Conservation (phyloP, 2,797 vertebrate genomes). For the Momotus momota region DNA sequence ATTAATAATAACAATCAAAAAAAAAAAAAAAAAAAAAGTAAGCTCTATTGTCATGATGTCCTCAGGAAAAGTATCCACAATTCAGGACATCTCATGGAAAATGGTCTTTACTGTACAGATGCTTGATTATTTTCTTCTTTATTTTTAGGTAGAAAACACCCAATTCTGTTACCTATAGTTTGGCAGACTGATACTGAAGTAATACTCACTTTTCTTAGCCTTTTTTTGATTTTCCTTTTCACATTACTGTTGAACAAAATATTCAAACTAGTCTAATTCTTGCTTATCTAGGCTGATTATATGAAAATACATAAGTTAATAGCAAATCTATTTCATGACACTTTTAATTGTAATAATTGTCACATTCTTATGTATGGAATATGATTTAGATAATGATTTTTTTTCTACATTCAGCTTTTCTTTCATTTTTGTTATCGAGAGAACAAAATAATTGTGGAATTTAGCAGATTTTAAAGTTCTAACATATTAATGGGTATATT, state of each 20-base stretch:
- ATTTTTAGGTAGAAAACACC: not conserved
- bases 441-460: not conserved
- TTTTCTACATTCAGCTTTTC: not conserved
- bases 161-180: not conserved
- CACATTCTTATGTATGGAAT: not conserved
- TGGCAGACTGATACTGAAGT: not conserved
- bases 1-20: not conserved
- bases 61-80: not conserved
- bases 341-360: not conserved
- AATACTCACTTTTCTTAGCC: not conserved
- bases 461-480: not conserved
- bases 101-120: fast-evolving
- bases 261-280: not conserved
- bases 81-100: not conserved
- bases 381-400: not conserved
- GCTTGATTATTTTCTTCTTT: not conserved
- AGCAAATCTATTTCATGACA: not conserved
- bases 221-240: not conserved
- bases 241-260: not conserved
- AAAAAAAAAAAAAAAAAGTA: no score
- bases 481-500: not conserved
- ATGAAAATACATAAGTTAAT: not conserved
- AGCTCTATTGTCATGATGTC: fast-evolving
- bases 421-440: not conserved
- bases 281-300: not conserved